Base-by-base conservation (phyloP, 2,888 invertebrate species). In the Orthosia incerta region DNA sequence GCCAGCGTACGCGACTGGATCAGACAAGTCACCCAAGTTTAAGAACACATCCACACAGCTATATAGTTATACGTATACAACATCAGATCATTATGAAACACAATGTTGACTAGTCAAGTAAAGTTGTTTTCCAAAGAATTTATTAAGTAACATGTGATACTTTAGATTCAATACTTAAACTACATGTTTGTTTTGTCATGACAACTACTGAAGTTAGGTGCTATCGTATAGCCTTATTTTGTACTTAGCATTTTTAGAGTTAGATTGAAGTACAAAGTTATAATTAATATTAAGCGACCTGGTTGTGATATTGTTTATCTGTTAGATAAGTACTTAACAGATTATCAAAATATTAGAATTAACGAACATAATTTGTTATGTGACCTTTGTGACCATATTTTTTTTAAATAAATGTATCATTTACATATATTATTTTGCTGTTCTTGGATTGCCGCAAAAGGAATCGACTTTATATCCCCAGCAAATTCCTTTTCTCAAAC, bases 1-100 rank as follows among this genome's bases (percentile, higher is more conserved):
- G 77, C 92, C 63, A 87, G 89, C 57, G 95, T 89, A 3, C 86
- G 94, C 9, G 88, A 92, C 48, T 96, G 96, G 96, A 95, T 96
- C 80, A 87, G 84, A 80, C 66, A 92, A 74, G 89, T 95, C 83
- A 92, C 95, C 11, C 89, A 87, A 23, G 72, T 95, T 70, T 93
- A 89, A 88, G 16, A 56, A n/a, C 16, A 53, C 53, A n/a, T 57
- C 39, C 73, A 50, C 45, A n/a, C 48, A 55, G 55, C 20, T 73
- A 55, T 64, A 70, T 57, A 39, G 9, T 39, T 39, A 81, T 84
- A 81, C 80, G 75, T 85, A 85, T 59, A 68, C 69, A 74, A 76
- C 68, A 79, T 71, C 64, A 70, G 76, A 84, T 84, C 76, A 81
- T 78, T 83, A 71, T 62, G 50, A 79, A 79, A 79, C 66, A 72